Evolutionary conservation across 1,140 invertebrate genomes (phyloP), one percentile per base, ranked within the genome.

Genomic region (Nixonia krombeini): DNA sequence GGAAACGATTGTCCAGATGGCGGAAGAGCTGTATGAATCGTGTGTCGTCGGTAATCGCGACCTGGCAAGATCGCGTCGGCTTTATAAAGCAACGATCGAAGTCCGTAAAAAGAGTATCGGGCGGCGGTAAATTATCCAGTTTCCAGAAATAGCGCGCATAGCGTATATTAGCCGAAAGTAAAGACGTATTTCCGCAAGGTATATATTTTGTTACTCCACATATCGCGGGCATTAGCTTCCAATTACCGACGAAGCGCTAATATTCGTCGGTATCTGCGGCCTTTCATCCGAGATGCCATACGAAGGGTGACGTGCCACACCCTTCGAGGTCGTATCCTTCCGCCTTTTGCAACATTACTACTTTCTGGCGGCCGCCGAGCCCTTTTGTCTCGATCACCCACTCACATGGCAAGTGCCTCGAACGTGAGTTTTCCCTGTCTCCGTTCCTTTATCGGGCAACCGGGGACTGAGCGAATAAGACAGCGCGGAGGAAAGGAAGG

Each of bases 221-320:
- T 44, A 57, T 53, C 51, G 56, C 29, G 45, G 62, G 61, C 45
- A 70, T 70, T 70, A 70, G 67, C 49, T 70, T 70, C 68, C 57
- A 70, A 65, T 70, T 70, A 70, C 62, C n/a, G n/a, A 65, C 66
- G 74, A 72, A 63, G 50, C 63, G 66, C 69, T 70, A 65, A 74
- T 72, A 72, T 76, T 69, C 65, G 67, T 65, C 73, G 74, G 74
- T 68, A 70, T 63, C 66, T 63, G 71, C 61, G 71, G 70, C 71
- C 68, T 75, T 72, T 76, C 70, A 78, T 80, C 72, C 65, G 46
- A 61, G 61, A 70, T 61, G 57, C 50, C 40, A 55, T 67, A 57
- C 56, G 66, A 70, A 69, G 40, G 63, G 73, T 63, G 71, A 68
- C 50, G 40, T 66, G 72, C 72, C 75, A 76, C 73, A 79, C 76